Base-by-base conservation (phyloP, 2,888 invertebrate species). In the Elegia similella region DNA sequence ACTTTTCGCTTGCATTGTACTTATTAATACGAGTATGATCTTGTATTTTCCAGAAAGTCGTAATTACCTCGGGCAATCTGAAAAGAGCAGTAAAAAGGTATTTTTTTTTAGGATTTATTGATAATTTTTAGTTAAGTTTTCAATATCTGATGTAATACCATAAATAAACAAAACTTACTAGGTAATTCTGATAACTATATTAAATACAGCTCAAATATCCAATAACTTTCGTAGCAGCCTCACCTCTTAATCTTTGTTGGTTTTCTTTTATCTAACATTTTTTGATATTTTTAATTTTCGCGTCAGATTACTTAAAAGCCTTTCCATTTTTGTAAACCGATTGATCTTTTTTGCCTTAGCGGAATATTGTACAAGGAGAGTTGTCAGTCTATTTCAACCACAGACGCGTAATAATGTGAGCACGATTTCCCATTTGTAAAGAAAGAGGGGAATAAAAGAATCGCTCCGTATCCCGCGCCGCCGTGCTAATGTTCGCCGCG, bases 401-500 rank as follows among this genome's bases (percentile, higher is more conserved):
- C 65, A 67, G 69, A 67, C 69, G 71, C 66, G 65, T 78, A 76
- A 75, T 80, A 80, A 81, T 76, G 76, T 72, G 70, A 73, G 73
- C 72, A 73, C 76, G 73, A 75, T 80, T 78, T 75, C 77, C 75
- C 76, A 80, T 82, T 78, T 80, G 75, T 76, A 75, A 80, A 76
- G 76, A 72, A 75, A 78, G 79, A 71, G 69, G 69, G 70, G 69
- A 66, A 72, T 73, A 78, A 77, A 77, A 71, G 71, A 73, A 70
- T 65, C 67, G 69, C 69, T 71, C 67, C 65, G 69, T 69, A 66
- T 67, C 65, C 72, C 71, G 63, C 67, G 61, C 64, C 67, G 61
- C 64, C 64, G 70, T 72, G 76, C 73, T 80, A 80, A 80, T 77
- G 76, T 74, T 65, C 69, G 72, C 63, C 68, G 59, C 58, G 65